Base-by-base conservation (phyloP, 1,140 invertebrate genomes). In the Heliothis virescens region DNA sequence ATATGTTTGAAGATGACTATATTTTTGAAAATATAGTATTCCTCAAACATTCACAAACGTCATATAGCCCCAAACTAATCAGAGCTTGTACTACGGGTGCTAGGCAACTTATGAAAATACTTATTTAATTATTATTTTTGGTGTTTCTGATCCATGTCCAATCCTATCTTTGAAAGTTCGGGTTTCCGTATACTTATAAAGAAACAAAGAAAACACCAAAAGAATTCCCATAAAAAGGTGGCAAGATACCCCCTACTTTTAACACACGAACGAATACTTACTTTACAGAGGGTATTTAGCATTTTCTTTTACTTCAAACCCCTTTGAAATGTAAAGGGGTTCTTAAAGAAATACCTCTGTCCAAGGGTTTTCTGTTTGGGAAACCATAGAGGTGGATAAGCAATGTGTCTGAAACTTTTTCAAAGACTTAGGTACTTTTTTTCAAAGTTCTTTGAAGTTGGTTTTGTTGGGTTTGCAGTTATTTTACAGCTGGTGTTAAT, bases 281-380 rank as follows among this genome's bases (percentile, higher is more conserved):
- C 41, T 26, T 26, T 26, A 48, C 41, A 21, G 41, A 13, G 63
- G 63, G 47, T 67, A 67, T 67, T 67, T 67, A 67, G 63, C 63
- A 67, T 67, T 67, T 67, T 67, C 41, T 48, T 67, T 67, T 67
- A 48, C 16, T 41, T 18, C 16, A 2, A 18, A 48, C 41, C 63
- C 41, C 41, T 67, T 67, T 67, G 41, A 67, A 48, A 67, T 21
- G 63, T 47, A 67, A 48, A 48, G 63, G 63, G 63, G 63, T 41
- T 57, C 71, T 41, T 73, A 55, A 73, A 47, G 71, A 73, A 73
- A 71, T 29, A 73, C 53, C 53, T n/a, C 13, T 69, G 21, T 13
- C 57, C 53, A 73, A 18, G 34, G 53, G 29, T 73, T 41, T 41
- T 57, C 53, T 59, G 5, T 73, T 73, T 59, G 52, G 71, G 47